Base-by-base conservation (phyloP, 2,797 vertebrate genomes). In the Limosa lapponica region DNA sequence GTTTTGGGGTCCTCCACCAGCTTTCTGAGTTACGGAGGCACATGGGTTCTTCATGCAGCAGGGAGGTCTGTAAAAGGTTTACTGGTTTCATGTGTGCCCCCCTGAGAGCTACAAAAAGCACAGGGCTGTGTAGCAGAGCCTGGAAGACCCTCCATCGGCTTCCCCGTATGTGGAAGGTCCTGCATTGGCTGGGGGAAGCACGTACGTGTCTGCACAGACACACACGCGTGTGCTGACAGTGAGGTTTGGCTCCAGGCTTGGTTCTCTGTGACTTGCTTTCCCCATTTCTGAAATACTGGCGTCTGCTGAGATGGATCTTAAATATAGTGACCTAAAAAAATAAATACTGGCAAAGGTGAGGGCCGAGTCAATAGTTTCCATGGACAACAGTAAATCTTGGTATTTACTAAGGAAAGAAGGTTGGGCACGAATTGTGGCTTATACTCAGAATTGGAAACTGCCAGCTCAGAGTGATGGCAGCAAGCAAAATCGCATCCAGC, bases 171-270 rank as follows among this genome's bases (percentile, higher is more conserved):
- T 3, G 5, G 62, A 46, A 82, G 64, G 64, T 49, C 54, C 54
- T 0, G 0, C 0, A 2, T 11, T 13, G 14, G 23, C 22, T 64
- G 2, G 10, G 41, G 52, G 20, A 71, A 69, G 32, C 0, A 0
- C 5, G 7, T 72, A 20, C 1, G 0, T 48, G 22, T 78, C 51
- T 58, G 27, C 16, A 9, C 24, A 41, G 73, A 34, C 24, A n/a
- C 32, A 36, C 3, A 1, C 0, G 0, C 22, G 5, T 82, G 72
- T 65, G 62, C 77, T 52, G 57, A 16, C 25, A 16, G n/a, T 16
- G 49, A 67, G 69, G 41, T 54, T 72, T 2, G 0, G 44, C 48
- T 79, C 73, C 0, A 2, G 55, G 27, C 13, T 57, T n/a, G 17
- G 2, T 15, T 59, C 44, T 55, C 62, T 58, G n/a, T 41, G 27